These are phyloP conservation scores for Danaus melanippus DNA, from an alignment of 1,140 invertebrate species.

Conservation along the genomic window DNA sequence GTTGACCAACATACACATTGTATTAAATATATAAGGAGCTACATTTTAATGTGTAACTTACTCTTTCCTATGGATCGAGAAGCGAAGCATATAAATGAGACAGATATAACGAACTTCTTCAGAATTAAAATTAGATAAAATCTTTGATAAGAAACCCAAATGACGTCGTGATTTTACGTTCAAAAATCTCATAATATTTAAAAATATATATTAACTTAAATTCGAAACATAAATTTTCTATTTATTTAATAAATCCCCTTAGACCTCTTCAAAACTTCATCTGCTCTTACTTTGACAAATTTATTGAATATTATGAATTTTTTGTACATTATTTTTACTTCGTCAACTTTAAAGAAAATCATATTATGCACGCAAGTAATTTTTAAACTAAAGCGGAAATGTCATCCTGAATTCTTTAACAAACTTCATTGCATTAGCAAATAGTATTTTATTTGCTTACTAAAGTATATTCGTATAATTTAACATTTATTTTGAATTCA, in stretches of 20 bases:
- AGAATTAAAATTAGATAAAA: too few species aligned
- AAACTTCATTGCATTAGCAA: slow-evolving; percentile 11
- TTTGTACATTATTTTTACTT: too few species aligned
- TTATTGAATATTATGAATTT: too few species aligned
- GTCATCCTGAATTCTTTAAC: slow-evolving; percentile 16
- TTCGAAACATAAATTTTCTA: too few species aligned
- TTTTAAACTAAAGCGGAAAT: slow-evolving; percentile 14
- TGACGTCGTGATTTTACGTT: too few species aligned
- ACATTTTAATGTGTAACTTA: background rate
- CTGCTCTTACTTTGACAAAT: too few species aligned
- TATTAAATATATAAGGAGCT: slow-evolving; percentile 3
- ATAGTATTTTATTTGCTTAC: slow-evolving; percentile 11
- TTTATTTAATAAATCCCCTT: too few species aligned
- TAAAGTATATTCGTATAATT: slow-evolving; percentile 5
- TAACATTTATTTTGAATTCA: slow-evolving; percentile 6
- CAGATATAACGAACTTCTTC: background rate
- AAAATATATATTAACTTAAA: too few species aligned
- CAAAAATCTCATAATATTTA: too few species aligned
- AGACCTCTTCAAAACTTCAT: too few species aligned
- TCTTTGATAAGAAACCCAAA: too few species aligned
- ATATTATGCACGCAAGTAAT: background rate
- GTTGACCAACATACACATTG: background rate
- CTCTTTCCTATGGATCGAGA: background rate
- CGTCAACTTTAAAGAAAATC: too few species aligned
- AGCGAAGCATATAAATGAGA: background rate